These are phyloP conservation scores for Pachliopta kotzebuea DNA, from an alignment of 2,888 invertebrate species.

Conservation along the genomic window DNA sequence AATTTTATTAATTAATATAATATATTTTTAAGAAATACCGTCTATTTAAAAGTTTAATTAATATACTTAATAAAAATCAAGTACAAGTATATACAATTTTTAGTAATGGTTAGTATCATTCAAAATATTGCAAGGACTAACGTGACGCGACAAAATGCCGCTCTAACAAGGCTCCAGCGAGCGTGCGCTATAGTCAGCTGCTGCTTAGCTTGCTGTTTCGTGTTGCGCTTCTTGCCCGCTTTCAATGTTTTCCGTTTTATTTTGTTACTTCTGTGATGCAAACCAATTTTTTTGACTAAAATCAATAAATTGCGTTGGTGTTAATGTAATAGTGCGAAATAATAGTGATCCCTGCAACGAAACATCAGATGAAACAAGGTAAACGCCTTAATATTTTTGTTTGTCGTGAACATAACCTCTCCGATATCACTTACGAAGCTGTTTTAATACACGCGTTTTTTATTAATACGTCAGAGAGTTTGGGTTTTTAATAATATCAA, in stretches of 20 bases:
- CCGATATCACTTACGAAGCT: conserved; percentile 61
- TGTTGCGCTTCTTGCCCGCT: conserved; percentile 82
- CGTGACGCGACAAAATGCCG: conserved; percentile 36
- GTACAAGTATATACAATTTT: neutral
- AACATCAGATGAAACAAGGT: conserved; percentile 68
- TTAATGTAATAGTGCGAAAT: conserved; percentile 68
- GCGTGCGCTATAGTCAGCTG: conserved; percentile 81
- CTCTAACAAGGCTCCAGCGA: conserved; percentile 59
- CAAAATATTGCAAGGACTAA: neutral
- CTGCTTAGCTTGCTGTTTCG: conserved; percentile 86
- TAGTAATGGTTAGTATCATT: neutral
- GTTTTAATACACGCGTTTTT: conserved; percentile 52
- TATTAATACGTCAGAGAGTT: conserved; percentile 3
- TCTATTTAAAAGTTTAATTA: neutral
- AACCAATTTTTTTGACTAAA: conserved; percentile 74
- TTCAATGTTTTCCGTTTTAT: conserved; percentile 81
- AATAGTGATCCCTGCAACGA: conserved; percentile 65
- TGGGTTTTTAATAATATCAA: conserved; percentile 3
- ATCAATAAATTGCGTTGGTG: conserved; percentile 63
- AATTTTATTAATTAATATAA: neutral
- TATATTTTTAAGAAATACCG: conserved; percentile 1
- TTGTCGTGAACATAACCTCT: conserved; percentile 80
- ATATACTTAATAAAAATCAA: neutral
- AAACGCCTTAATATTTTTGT: conserved; percentile 80
- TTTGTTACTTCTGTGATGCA: conserved; percentile 81